Base-by-base conservation (phyloP, 53 echinoderm and acorn worm genomes). In the Paelopatides confundens region DNA sequence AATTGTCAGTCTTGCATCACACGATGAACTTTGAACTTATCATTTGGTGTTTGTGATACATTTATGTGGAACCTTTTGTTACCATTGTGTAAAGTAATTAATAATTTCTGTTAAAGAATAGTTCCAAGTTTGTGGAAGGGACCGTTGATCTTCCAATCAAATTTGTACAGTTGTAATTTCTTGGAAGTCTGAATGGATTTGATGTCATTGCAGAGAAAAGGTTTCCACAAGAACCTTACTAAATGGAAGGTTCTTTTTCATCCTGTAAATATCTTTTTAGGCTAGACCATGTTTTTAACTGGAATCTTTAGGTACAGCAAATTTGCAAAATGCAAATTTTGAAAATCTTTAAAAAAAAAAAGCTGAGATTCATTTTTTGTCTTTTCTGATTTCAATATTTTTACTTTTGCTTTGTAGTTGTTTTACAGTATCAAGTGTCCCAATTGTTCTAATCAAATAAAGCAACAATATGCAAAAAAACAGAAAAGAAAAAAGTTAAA, bases 301-400 rank as follows among this genome's bases (percentile, higher is more conserved):
- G 58, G 58, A 58, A 58, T 43, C 43, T 43, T 43, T 43, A 43
- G 43, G 12, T 43, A 58, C 58, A 21, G 24, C 58, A 58, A 58
- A 58, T 58, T 58, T 58, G 58, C 58, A 58, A 58, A 58, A 18
- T 58, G 58, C 58, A 58, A 21, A 58, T 58, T 58, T 0, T 21
- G 58, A 58, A 21, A 58, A 23, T 26, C 21, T 58, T 21, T 58
- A 15, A 18, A 2, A 48, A 48, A 48, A 48, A 58, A 21, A 58
- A 58, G 21, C 43, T 21, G n/a, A 74, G 74, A 26, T 23, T 74
- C 74, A n/a, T n/a, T 18, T 35, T 40, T n/a, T 74, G 39, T 46
- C 31, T 74, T 74, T 74, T 74, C 74, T 74, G 74, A 40, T 74
- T 74, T 40, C 74, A 74, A 40, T 46, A 39, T 28, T 74, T 74